phyloP scores from a whole-genome alignment of 2,113 vertebrate genomes.

The Zonotrichia leucophrys region DNA sequence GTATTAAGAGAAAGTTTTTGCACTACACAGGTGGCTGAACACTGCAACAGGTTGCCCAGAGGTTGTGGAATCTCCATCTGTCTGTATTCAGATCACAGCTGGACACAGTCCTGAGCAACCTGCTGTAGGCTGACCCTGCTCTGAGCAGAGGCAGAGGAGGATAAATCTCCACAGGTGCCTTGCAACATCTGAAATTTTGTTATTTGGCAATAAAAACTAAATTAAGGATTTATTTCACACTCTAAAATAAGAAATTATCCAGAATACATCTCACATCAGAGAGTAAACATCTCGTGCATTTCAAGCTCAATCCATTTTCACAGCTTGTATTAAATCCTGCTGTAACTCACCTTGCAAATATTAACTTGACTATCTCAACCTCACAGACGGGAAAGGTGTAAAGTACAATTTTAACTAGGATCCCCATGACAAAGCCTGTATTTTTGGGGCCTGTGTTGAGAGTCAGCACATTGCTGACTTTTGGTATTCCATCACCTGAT shows the following conservation, averaged over 20 bases:
- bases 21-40: rapidly evolving
- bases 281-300: neutral
- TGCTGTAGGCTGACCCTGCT: neutral
- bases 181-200: neutral
- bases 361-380: neutral
- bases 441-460: neutral
- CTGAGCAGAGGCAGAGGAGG: neutral
- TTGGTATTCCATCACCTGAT: rapidly evolving
- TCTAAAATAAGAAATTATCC: neutral
- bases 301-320: neutral
- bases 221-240: neutral
- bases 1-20: neutral
- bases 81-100: rapidly evolving
- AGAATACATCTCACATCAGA: neutral
- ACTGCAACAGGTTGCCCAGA: neutral
- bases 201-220: neutral
- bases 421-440: neutral
- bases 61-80: neutral
- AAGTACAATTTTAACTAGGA: neutral
- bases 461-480: neutral
- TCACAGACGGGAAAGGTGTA: neutral
- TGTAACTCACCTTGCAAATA: neutral
- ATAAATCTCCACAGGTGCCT: neutral
- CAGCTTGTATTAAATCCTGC: neutral
- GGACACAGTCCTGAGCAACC: neutral